Evolutionary conservation across 2,888 invertebrate species (phyloP), one percentile per base, ranked within the genome.

Genomic region (Furcula furcula): DNA sequence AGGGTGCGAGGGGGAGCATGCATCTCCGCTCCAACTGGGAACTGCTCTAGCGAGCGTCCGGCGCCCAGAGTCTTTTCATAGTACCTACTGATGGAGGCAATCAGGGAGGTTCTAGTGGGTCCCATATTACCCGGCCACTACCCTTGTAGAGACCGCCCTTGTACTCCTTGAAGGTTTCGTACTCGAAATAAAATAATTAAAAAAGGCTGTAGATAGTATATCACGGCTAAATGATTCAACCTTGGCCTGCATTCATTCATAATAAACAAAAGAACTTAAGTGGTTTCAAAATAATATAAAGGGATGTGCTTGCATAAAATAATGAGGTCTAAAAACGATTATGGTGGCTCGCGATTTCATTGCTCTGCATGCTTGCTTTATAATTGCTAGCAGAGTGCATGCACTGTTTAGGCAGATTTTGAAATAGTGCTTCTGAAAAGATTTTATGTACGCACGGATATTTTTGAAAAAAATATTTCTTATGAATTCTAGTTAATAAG

Each of bases 311-410:
- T 55, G 46, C 46, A 34, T 40, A 31, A 43, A 51, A 38, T 48
- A 40, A 53, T 39, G 46, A 53, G 47, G 44, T 56, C 53, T 26
- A 29, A 43, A 37, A 47, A 44, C 42, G 36, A 49, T 53, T 53
- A 49, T 45, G 51, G 41, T 34, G 43, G 42, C 40, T 44, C 43
- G 43, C 42, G 46, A 46, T 47, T 49, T 55, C 48, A 52, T 56
- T 59, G 61, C 59, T 40, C 54, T 39, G 56, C 46, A 52, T 50
- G 42, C 49, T n/a, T 35, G 31, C 29, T 7, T 44, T 32, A 46
- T 51, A 45, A 47, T 48, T 51, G 38, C 38, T 14, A 37, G 7
- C 10, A 10, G 15, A 27, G 27, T 27, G 15, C 27, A 40, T 27
- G 27, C 27, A 40, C 25, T 37, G 38, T 33, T 49, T 27, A 10